phyloP scores from a whole-genome alignment of 2,888 invertebrate species.

The Chironomus riparius region DNA sequence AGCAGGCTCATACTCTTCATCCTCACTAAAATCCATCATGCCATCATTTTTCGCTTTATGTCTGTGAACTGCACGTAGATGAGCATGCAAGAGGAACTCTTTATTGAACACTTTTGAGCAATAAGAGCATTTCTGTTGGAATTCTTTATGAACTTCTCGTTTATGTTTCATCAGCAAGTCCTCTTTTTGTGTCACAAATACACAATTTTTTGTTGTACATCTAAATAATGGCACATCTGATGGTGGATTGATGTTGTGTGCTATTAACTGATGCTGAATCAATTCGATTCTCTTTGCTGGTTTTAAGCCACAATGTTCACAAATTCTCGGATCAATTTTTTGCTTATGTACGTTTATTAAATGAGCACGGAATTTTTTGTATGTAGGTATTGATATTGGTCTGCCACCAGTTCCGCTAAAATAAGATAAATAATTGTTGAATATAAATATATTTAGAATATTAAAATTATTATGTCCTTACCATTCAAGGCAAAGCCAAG shows the following conservation, averaged over 20 bases:
- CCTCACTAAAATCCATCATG: conserved; percentile 48
- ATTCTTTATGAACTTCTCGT: conserved; percentile 40
- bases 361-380: conserved; percentile 71
- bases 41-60: conserved; percentile 56
- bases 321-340: conserved; percentile 64
- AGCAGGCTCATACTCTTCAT: conserved; percentile 42
- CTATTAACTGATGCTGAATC: conserved; percentile 68
- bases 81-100: conserved; percentile 59
- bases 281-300: conserved; percentile 63
- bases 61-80: conserved; percentile 58
- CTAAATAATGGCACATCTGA: conserved; percentile 64
- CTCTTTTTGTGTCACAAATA: conserved; percentile 15
- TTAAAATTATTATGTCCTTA: too few species aligned
- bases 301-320: conserved; percentile 77
- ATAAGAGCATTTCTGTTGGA: conserved; percentile 54
- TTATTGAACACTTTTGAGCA: conserved; percentile 65
- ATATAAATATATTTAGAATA: too few species aligned
- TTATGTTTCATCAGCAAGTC: conserved; percentile 61
- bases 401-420: conserved; percentile 50
- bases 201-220: conserved; percentile 42
- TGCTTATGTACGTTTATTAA: conserved; percentile 72
- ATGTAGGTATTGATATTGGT: conserved; percentile 63
- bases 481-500: conserved; percentile 74
- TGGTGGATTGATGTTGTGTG: conserved; percentile 68
- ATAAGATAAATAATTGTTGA: too few species aligned